phyloP scores from a whole-genome alignment of 2,113 vertebrate genomes.

The Anser brachyrhynchus region DNA sequence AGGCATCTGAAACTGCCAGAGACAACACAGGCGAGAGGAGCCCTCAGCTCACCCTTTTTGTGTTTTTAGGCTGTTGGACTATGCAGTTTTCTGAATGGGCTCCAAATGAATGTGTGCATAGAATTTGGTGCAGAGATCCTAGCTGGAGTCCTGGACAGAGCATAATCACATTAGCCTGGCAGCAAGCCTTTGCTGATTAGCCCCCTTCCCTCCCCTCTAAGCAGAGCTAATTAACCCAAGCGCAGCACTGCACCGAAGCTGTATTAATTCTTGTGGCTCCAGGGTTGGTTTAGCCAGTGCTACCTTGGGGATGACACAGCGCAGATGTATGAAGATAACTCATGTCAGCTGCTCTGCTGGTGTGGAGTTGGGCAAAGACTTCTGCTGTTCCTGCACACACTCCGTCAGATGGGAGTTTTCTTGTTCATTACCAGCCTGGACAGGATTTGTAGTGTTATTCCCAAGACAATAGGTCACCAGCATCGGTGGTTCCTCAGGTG shows the following conservation, averaged over 20 bases:
- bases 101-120: background rate
- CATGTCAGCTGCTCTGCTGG: background rate
- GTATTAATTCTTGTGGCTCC: background rate
- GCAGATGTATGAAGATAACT: background rate
- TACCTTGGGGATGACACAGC: background rate
- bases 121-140: background rate
- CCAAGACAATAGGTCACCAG: background rate
- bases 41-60: background rate
- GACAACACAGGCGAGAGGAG: background rate
- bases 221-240: background rate
- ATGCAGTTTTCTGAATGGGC: background rate
- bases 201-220: background rate
- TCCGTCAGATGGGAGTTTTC: background rate
- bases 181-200: background rate
- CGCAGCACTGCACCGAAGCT: background rate
- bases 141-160: background rate
- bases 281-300: background rate
- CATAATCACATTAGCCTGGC: background rate
- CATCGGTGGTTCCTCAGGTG: background rate
- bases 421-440: background rate
- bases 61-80: background rate
- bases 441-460: background rate
- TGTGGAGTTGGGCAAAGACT: background rate
- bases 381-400: background rate
- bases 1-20: background rate